A percentile compares a stretch with the other conserved stretches of the same genome.
These are phyloP conservation scores for Ellobium chinense DNA, from an alignment of 2,888 invertebrate genomes.

Conservation along the genomic window DNA sequence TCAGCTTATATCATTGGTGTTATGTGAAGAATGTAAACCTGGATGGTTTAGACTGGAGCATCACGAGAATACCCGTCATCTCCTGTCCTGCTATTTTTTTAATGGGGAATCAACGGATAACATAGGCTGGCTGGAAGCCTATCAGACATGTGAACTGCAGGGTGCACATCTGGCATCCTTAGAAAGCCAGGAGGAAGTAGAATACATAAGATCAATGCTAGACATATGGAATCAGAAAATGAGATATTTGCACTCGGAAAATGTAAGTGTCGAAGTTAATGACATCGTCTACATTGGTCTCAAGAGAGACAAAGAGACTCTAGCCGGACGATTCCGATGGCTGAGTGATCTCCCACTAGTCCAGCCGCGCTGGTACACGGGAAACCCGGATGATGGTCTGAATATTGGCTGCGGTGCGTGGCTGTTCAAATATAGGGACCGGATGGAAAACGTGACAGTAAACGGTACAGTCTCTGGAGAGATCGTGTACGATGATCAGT, in stretches of 20 bases:
- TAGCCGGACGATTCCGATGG: constrained; percentile 11
- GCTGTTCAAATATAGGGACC: not conserved
- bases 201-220: not conserved
- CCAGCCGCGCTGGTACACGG: not conserved
- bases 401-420: not conserved
- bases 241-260: no score
- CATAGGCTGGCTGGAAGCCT: not conserved
- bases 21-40: not conserved
- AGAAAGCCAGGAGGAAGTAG: constrained; percentile 6
- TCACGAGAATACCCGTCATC: not conserved
- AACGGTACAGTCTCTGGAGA: not conserved
- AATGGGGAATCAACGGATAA: not conserved
- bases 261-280: no score
- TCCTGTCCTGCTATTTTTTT: not conserved
- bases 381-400: not conserved
- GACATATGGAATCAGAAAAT: not conserved
- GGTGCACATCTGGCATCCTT: not conserved
- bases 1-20: not conserved
- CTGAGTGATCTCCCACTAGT: not conserved
- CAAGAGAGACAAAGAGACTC: not conserved
- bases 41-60: not conserved
- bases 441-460: not conserved
- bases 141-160: not conserved
- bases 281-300: constrained; percentile 3
- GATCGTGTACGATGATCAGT: not conserved